Evolutionary conservation across 2,888 invertebrate genomes (phyloP).

Genomic region (Polyommatus iphigenia): DNA sequence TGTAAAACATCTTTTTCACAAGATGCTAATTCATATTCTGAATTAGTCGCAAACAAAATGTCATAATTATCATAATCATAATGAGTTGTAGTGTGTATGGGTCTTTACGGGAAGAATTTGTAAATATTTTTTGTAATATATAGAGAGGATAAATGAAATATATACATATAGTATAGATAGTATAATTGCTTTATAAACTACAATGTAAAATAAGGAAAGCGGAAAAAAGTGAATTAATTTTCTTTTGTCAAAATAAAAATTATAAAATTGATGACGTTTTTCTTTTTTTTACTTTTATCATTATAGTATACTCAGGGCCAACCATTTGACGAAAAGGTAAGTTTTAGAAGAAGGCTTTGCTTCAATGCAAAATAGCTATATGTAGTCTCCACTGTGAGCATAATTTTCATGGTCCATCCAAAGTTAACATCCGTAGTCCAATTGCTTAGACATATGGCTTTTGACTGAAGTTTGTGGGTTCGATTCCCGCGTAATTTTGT

Average conservation of each 20-base stretch:
- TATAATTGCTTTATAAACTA: slow-evolving; percentile 75
- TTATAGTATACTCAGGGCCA: not conserved
- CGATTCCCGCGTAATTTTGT: not conserved
- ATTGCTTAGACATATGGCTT: too few species aligned
- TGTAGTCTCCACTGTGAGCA: not conserved
- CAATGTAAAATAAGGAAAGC: slow-evolving; percentile 75
- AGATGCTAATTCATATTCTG: slow-evolving; percentile 9
- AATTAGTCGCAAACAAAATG: slow-evolving; percentile 34
- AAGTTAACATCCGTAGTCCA: too few species aligned
- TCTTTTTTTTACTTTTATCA: slow-evolving; percentile 57
- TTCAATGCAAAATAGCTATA: not conserved
- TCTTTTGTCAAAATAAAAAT: slow-evolving; percentile 78
- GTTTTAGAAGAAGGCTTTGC: not conserved
- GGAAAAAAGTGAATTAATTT: slow-evolving; percentile 75
- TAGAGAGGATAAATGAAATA: slow-evolving; percentile 64
- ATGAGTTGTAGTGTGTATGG: slow-evolving; percentile 51
- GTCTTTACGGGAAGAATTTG: slow-evolving; percentile 73
- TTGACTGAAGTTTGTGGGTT: not conserved
- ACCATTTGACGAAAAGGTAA: not conserved
- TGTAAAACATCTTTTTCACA: not conserved
- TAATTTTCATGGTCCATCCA: too few species aligned
- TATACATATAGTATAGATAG: slow-evolving; percentile 75
- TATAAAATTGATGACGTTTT: slow-evolving; percentile 52
- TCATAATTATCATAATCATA: slow-evolving; percentile 31
- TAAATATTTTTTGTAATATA: slow-evolving; percentile 78